These are phyloP conservation scores for Parnassius orleans DNA, from an alignment of 2,888 invertebrate genomes.

Conservation along the genomic window DNA sequence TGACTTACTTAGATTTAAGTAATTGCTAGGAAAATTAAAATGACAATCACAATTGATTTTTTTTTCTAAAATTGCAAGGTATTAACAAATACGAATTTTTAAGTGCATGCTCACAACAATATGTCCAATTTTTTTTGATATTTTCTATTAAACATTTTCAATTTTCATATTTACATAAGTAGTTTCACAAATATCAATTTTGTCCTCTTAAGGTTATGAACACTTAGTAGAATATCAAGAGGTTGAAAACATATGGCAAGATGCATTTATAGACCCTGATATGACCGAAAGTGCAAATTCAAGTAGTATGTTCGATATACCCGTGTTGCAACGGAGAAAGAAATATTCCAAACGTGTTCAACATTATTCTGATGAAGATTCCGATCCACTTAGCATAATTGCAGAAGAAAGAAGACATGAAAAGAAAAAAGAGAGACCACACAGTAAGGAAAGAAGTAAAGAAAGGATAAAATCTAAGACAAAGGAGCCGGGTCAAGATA, in stretches of 20 bases:
- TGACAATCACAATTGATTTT: too few relatives aligned
- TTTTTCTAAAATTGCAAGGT: too few relatives aligned
- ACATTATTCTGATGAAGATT: constrained; percentile 46
- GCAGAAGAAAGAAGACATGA: constrained; percentile 44
- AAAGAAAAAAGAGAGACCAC: constrained; percentile 57
- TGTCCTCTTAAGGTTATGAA: constrained; percentile 62
- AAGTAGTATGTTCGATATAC: constrained; percentile 38
- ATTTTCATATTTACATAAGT: neutral
- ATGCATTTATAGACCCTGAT: constrained; percentile 33
- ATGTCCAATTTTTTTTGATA: neutral
- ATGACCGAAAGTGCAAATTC: constrained; percentile 45
- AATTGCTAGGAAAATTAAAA: too few relatives aligned
- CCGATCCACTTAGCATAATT: constrained; percentile 55
- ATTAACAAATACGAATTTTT: too few relatives aligned
- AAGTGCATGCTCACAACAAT: too few relatives aligned
- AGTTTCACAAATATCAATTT: constrained; percentile 8
- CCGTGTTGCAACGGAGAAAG: constrained; percentile 38
- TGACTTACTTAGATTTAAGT: too few relatives aligned
- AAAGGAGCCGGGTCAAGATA: constrained; percentile 36
- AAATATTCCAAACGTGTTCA: constrained; percentile 43
- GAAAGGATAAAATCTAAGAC: constrained; percentile 39
- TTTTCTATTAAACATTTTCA: neutral
- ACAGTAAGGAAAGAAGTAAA: constrained; percentile 48
- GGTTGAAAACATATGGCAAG: constrained; percentile 58
- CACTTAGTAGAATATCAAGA: constrained; percentile 66